These are phyloP conservation scores for Albula glossodonta DNA, from an alignment of 2,113 vertebrate genomes.

Conservation along the genomic window DNA sequence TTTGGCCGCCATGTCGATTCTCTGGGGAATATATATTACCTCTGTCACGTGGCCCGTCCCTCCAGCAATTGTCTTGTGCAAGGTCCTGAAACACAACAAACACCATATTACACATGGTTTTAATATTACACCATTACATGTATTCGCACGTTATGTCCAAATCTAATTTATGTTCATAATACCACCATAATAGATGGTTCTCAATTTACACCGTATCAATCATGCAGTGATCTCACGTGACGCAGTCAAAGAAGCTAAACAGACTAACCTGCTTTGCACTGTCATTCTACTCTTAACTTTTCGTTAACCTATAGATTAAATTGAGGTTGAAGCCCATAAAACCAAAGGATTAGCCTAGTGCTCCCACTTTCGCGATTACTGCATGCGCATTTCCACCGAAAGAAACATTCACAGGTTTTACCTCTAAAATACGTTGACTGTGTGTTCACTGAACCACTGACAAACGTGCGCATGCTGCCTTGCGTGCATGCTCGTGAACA, in stretches of 20 bases:
- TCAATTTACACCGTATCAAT: background rate
- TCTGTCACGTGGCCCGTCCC: constrained; percentile 17
- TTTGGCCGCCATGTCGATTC: background rate
- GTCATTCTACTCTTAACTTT: background rate
- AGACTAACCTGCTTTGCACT: background rate
- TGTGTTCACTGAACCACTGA: background rate
- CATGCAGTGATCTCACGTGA: background rate
- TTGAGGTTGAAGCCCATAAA: background rate
- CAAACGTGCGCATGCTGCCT: background rate
- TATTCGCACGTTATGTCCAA: background rate
- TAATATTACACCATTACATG: background rate
- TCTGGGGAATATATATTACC: constrained; percentile 9
- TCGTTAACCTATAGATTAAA: background rate
- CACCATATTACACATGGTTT: background rate
- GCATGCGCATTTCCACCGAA: background rate
- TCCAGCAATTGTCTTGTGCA: constrained; percentile 3
- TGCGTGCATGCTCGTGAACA: background rate
- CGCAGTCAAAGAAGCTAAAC: background rate
- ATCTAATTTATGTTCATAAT: background rate
- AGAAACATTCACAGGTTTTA: background rate
- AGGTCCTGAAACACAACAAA: constrained; percentile 28
- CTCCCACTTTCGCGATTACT: background rate
- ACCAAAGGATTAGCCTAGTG: no score
- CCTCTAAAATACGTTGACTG: background rate
- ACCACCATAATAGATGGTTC: background rate